Base-by-base conservation (phyloP, 1,140 invertebrate genomes). In the Heliothis subflexa region DNA sequence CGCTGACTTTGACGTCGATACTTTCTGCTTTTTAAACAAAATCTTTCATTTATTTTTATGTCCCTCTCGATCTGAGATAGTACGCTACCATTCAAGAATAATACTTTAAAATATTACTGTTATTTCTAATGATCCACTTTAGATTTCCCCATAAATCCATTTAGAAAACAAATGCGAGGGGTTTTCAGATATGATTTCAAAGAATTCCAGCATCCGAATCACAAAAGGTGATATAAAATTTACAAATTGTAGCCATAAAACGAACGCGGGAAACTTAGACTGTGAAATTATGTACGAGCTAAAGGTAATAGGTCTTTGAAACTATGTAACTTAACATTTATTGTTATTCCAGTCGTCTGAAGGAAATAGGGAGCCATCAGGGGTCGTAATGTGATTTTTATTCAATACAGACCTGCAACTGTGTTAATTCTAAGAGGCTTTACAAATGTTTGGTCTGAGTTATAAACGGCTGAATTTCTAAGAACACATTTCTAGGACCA, bases 371-470 rank as follows among this genome's bases (percentile, higher is more conserved):
- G 25, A 78, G 66, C 79, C 57, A 78, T 78, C 50, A 77, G 76
- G 83, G 84, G 71, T 55, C 47, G 75, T 86, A 87, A 92, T 91
- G 88, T 80, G 85, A 86, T 91, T 92, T 92, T 89, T 91, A 89
- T 90, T 87, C 83, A 83, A 85, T 80, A 83, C 73, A 84, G 84
- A 87, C 80, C 79, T 87, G 85, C 81, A 86, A 74, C 80, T 55
- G 71, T 72, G 81, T 80, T 85, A 89, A 87, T 89, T 85, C 81
- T 72, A 52, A 64, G 78, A 52, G 81, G 84, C 71, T 74, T 85
- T 81, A 70, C 28, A 45, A 9, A 80, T 83, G 79, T 80, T 55
- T n/a, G 16, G 47, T 64, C 12, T 47, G 77, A 82, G 74, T 73
- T 10, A 81, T 71, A 73, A 52, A 40, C 33, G 33, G 33, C 7